Base-by-base conservation (phyloP, 2,113 vertebrate species). In the Paramisgurnus dabryanus region DNA sequence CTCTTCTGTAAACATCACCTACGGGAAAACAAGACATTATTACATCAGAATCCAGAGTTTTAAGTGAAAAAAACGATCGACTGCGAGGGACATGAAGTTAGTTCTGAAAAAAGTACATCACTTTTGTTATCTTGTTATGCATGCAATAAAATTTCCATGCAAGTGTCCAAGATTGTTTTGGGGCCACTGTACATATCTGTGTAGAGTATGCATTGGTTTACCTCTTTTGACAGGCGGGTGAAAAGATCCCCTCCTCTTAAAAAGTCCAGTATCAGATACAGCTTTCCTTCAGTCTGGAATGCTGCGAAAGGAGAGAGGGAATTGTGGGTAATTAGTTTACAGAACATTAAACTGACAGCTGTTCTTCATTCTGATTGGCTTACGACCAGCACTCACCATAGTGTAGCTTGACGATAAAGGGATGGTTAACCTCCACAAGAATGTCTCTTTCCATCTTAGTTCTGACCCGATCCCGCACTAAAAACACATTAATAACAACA, bases 1-100 rank as follows among this genome's bases (percentile, higher is more conserved):
- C 81, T 96, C 95, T 87, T 96, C 95, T 0, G 95, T 96, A 91
- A 96, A 96, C 95, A 96, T 96, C 49, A 96, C 95, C 95, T 96
- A 69, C 40, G 90, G 83, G 68, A 22, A 12, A 6, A 63, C 10
- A 22, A 5, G 1, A 71, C 3, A 76, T 9, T 17, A 39, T 55
- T 58, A 39, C 18, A 7, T 39, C 0, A 58, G 7, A 15, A 40
- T 67, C 34, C 49, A n/a, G 27, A 34, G 27, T 34, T 34, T 34
- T 34, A 34, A 22, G 22, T 22, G 22, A 22, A 22, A 22, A 22
- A 22, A 22, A 22, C 22, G 22, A 22, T 22, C 22, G 22, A 22
- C 22, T 22, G 22, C 22, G 22, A 22, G 22, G 22, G 22, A 22
- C 22, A 22, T 22, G 0, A 22, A 34, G 45, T 47, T 47, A 47